phyloP scores from a whole-genome alignment of 2,888 invertebrate genomes.

The Smittia aterrima region DNA sequence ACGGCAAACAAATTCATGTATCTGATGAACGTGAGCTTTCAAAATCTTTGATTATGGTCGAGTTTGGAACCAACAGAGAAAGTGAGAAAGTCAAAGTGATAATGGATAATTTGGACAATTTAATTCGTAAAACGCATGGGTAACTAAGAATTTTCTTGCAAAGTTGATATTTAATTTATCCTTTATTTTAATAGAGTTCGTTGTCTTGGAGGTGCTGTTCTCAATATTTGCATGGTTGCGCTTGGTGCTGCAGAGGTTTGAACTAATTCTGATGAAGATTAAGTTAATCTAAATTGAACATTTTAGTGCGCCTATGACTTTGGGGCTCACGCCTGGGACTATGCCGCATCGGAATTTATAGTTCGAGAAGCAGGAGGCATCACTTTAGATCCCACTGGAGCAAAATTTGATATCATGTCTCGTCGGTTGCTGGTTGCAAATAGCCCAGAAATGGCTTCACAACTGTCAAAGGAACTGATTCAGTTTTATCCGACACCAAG shows the following conservation, averaged over 20 bases:
- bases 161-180: background rate
- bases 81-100: slow-evolving; percentile 65
- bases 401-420: slow-evolving; percentile 75
- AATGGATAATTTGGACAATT: slow-evolving; percentile 64
- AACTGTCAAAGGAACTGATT: slow-evolving; percentile 61
- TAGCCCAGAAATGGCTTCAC: slow-evolving; percentile 67
- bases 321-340: slow-evolving; percentile 94
- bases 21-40: slow-evolving; percentile 66
- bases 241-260: slow-evolving; percentile 81
- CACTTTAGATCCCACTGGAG: slow-evolving; percentile 82
- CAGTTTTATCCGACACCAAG: slow-evolving; percentile 73
- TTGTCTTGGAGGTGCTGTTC: slow-evolving; percentile 85
- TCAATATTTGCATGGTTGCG: slow-evolving; percentile 93
- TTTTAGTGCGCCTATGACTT: slow-evolving; percentile 88
- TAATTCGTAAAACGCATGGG: slow-evolving; percentile 72
- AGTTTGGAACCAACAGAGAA: slow-evolving; percentile 76
- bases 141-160: slow-evolving; percentile 51
- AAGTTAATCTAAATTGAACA: no score
- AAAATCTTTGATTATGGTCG: slow-evolving; percentile 71
- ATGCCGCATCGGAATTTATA: slow-evolving; percentile 85
- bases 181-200: slow-evolving; percentile 61
- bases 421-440: slow-evolving; percentile 79
- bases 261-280: no score
- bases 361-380: slow-evolving; percentile 93
- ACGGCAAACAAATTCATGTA: slow-evolving; percentile 71